Evolutionary conservation across 37 sponge, comb jelly and placozoan species (phyloP).

Genomic region (Geodia barretti): DNA sequence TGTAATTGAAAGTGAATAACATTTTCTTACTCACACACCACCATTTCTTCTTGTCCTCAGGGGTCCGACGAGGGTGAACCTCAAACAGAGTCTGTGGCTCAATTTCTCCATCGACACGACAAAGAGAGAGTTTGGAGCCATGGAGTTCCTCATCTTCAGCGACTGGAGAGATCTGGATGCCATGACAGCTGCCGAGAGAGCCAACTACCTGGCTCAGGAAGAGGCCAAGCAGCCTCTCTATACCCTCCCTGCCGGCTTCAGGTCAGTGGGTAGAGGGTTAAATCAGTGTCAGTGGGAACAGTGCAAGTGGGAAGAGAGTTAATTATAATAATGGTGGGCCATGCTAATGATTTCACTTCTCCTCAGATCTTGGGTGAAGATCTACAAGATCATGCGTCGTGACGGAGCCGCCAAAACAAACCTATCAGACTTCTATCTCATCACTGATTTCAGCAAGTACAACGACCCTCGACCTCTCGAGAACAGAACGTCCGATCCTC

Average conservation of each 20-base stretch:
- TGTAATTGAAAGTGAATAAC: too few relatives aligned
- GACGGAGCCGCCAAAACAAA: background rate
- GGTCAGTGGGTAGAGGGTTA: background rate
- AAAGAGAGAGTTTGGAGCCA: constrained; percentile 29
- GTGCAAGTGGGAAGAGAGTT: too few relatives aligned
- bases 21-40: background rate
- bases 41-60: background rate
- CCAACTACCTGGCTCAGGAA: background rate
- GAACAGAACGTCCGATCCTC: constrained; percentile 6
- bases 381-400: constrained; percentile 20
- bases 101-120: constrained; percentile 41
- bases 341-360: too few relatives aligned
- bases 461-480: constrained; percentile 14
- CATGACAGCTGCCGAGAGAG: background rate
- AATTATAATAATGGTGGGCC: too few relatives aligned
- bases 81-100: constrained; percentile 42
- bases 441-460: constrained; percentile 15
- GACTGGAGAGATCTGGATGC: constrained; percentile 2
- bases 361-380: constrained; percentile 45
- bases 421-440: constrained; percentile 7
- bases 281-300: too few relatives aligned
- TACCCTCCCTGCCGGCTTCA: constrained; percentile 39
- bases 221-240: constrained; percentile 19
- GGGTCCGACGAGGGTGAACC: constrained; percentile 41
- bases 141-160: constrained; percentile 39